These are phyloP conservation scores for Cephus nigrinus DNA, from an alignment of 2,888 invertebrate genomes.

Conservation along the genomic window DNA sequence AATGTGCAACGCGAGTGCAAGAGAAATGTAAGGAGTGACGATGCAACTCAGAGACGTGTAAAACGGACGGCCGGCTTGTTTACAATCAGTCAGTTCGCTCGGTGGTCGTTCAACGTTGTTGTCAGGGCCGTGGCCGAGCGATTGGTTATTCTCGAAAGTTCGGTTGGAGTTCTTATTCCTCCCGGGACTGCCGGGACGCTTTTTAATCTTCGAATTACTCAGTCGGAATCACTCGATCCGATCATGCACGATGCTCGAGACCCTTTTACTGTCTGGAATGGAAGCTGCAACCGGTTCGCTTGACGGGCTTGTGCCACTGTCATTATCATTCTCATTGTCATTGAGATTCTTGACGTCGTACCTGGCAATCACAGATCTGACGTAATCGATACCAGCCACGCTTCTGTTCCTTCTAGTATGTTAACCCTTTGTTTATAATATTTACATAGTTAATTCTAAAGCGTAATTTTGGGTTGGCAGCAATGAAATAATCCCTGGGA, in stretches of 20 bases:
- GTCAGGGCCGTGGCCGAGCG: slow-evolving; percentile 31
- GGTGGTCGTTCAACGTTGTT: slow-evolving; percentile 34
- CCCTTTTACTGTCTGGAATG: background rate
- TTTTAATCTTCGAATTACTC: background rate
- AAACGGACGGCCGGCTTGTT: background rate
- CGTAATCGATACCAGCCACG: background rate
- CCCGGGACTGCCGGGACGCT: too few relatives aligned
- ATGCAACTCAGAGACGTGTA: background rate
- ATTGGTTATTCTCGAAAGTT: background rate
- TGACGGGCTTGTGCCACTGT: background rate
- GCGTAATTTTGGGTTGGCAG: background rate
- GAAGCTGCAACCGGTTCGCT: background rate
- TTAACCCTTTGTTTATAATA: background rate
- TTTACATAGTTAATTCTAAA: background rate
- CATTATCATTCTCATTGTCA: background rate
- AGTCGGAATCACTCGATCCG: background rate
- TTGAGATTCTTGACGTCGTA: background rate
- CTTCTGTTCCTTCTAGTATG: background rate
- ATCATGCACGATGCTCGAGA: background rate
- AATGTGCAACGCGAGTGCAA: background rate
- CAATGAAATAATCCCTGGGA: background rate
- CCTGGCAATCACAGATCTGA: background rate
- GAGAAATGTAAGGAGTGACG: background rate
- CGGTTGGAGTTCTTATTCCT: background rate
- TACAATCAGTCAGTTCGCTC: background rate